Evolutionary conservation across 2,113 vertebrate species (phyloP), one percentile per base, ranked within the genome.

Genomic region (Vidua macroura): DNA sequence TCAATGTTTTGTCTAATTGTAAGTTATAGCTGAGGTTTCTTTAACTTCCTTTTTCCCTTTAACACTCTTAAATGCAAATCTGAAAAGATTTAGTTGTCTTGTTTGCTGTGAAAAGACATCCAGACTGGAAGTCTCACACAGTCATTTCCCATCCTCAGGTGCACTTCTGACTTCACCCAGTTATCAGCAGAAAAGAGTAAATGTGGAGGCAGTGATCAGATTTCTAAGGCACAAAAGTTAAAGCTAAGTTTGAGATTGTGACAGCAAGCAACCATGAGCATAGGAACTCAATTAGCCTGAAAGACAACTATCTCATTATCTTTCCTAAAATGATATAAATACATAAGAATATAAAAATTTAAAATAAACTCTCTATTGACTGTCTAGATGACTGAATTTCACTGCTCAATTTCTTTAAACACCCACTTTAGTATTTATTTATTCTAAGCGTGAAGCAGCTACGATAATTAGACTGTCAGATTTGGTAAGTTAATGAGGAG

Each of bases 391-490:
- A 97, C 95, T 97, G 97, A 96, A 97, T 97, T 97, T 97, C 90
- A 95, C 95, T 86, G 97, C 96, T 96, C 97, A 88, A 97, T 97
- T 89, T 90, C 95, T 97, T 98, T 98, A 97, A 98, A 98, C 97
- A 97, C 86, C 94, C 97, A 96, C 98, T 98, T 98, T 97, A 97
- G 66, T 98, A 98, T 98, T 98, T 98, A 98, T 98, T 98, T 98
- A 98, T 98, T 98, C 98, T 96, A 96, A 97, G 97, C 22, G 70
- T 46, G 73, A 97, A 97, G 97, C 96, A 96, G 97, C 97, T 96
- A 92, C 88, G 70, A 96, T 98, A 98, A 98, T 98, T 98, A 98
- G 97, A 97, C 97, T 98, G 98, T 98, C 98, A 98, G 98, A 97
- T 97, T 98, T 95, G 37, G 96, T 96, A 95, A 98, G 97, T 97